Evolutionary conservation across 2,113 vertebrate species (phyloP), one percentile per base, ranked within the genome.

Genomic region (Paramisgurnus dabryanus): DNA sequence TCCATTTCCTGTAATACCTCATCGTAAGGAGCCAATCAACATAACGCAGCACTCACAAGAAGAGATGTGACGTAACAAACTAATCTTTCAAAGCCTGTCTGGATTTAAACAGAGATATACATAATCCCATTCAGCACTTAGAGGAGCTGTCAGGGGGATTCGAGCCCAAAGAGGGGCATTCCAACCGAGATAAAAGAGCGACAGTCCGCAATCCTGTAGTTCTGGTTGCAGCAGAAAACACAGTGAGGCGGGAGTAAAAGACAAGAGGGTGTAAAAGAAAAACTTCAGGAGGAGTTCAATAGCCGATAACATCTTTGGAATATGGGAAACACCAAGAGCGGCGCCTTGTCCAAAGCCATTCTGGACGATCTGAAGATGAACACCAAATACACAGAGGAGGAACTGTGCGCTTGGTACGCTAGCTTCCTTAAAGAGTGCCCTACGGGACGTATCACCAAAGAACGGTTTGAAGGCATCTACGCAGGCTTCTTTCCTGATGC

Each of bases 361-460:
- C 85, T 95, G 85, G 92, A 94, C 1, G 94, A 95, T 1, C 86
- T 95, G 43, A 94, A 94, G 61, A 87, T 92, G 67, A 94, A 93
- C 89, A 95, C 94, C 4, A 94, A 92, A 57, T 95, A 94, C 87
- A 84, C 86, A 0, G 93, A 95, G 74, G 81, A 86, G 0, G 94
- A 95, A 76, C 89, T 95, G 10, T 89, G 89, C 64, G 83, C 87
- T 6, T 95, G 94, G 94, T 95, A 95, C 85, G 90, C 92, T 84
- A 90, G 92, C 76, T 95, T 95, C 66, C 89, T 94, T 13, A 94
- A 94, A 75, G 94, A 95, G 72, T 95, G 94, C 70, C 94, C 94
- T 8, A 81, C 81, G 0, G 94, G 94, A 3, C 91, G 91, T 77
- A 94, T 95, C 82, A 90, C 84, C 86, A 92, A 92, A 68, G 80